Evolutionary conservation across 2,888 invertebrate species (phyloP).

Genomic region (Erpobdella octoculata): DNA sequence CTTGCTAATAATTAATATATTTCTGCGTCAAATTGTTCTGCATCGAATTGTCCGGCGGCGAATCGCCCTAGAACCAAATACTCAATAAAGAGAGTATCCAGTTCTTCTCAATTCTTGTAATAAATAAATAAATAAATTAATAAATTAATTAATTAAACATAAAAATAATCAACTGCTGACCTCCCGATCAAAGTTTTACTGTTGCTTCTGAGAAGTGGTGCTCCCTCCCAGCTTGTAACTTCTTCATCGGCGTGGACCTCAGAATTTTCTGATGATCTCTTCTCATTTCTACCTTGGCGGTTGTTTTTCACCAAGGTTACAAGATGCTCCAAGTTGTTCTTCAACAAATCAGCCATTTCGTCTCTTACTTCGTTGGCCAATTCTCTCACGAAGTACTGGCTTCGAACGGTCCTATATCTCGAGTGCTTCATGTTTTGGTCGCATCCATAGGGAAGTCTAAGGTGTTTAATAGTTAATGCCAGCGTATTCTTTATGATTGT

Average conservation of each 20-base stretch:
- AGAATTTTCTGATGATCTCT: neutral
- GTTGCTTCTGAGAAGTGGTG: slow-evolving; percentile 16
- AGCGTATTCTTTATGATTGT: slow-evolving; percentile 11
- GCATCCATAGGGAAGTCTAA: slow-evolving; percentile 15
- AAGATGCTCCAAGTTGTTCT: slow-evolving; percentile 16
- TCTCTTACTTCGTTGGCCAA: slow-evolving; percentile 7
- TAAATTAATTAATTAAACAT: neutral
- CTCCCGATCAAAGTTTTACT: slow-evolving; percentile 18
- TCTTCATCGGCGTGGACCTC: neutral
- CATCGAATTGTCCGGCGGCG: too few species aligned
- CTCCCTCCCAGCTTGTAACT: slow-evolving; percentile 10
- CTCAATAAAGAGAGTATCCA: neutral
- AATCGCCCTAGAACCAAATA: neutral
- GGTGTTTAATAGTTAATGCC: slow-evolving; percentile 17
- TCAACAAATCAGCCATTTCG: slow-evolving; percentile 13
- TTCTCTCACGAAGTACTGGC: slow-evolving; percentile 18
- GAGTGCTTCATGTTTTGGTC: slow-evolving; percentile 7
- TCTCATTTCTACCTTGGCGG: neutral
- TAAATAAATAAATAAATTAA: neutral
- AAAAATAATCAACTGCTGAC: neutral
- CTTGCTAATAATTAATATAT: too few species aligned
- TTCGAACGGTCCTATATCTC: slow-evolving; percentile 8
- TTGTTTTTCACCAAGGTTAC: neutral
- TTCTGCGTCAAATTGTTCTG: too few species aligned
- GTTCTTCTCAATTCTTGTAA: too few species aligned